phyloP scores from a whole-genome alignment of 2,797 vertebrate genomes.

The Falco rusticolus region DNA sequence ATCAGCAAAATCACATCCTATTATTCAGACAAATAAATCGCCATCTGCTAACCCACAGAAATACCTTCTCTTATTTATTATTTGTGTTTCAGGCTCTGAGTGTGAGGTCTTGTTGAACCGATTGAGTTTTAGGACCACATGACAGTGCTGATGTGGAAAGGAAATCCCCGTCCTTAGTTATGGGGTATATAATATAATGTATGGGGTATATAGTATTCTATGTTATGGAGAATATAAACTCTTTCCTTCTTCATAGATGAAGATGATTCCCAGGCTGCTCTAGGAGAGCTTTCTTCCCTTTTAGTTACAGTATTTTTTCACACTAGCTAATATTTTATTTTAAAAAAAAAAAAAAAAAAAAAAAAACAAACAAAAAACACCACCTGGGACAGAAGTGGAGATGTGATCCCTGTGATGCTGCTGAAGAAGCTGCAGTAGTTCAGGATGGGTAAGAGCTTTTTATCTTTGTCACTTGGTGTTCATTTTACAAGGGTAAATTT shows the following conservation, averaged over 20 bases:
- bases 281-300: background rate
- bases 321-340: background rate
- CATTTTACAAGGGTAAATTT: background rate
- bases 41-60: background rate
- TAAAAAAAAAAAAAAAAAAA: background rate
- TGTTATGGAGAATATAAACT: background rate
- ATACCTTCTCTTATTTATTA: background rate
- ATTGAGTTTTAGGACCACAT: background rate
- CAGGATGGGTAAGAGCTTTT: background rate
- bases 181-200: no score
- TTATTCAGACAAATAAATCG: background rate
- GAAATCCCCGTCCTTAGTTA: background rate
- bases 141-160: no score
- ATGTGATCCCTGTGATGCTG: background rate
- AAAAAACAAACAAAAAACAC: background rate
- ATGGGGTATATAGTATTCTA: no score
- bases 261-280: background rate
- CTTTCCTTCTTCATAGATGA: background rate
- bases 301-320: background rate
- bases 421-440: background rate
- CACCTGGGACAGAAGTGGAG: no score
- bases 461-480: background rate
- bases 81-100: background rate
- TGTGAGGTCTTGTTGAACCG: background rate
- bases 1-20: background rate